Conservation (phyloP, 2,888 invertebrate species). For the Pediacus dermestoides region DNA sequence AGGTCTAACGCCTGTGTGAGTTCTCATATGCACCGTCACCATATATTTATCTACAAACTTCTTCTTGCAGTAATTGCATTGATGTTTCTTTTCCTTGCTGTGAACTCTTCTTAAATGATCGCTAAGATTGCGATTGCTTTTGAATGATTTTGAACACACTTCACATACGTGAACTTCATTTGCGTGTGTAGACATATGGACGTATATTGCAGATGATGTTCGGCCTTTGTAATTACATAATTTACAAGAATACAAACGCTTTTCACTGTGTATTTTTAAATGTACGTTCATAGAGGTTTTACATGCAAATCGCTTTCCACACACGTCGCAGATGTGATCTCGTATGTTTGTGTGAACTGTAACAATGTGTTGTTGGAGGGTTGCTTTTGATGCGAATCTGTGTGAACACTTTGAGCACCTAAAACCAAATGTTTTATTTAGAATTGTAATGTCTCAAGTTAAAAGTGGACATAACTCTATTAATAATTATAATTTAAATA, state of each 20-base stretch:
- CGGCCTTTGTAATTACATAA: conserved; percentile 37
- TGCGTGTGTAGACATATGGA: conserved; percentile 40
- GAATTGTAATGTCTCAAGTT: too few relatives aligned
- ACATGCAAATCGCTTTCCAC: conserved; percentile 38
- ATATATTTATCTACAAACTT: conserved; percentile 39
- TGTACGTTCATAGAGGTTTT: conserved; percentile 36
- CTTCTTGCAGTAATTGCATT: conserved; percentile 37
- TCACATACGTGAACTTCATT: conserved; percentile 37
- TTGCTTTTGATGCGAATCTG: conserved; percentile 34
- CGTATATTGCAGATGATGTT: conserved; percentile 40
- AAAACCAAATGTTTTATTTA: too few relatives aligned
- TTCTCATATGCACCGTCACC: conserved; percentile 36
- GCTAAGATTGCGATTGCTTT: conserved; percentile 37
- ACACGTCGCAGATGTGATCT: conserved; percentile 38
- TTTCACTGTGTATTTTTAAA: conserved; percentile 36
- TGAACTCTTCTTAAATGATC: conserved; percentile 39
- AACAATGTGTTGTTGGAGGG: conserved; percentile 34
- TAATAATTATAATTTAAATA: too few relatives aligned
- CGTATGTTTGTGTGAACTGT: conserved; percentile 38
- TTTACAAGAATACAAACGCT: conserved; percentile 35
- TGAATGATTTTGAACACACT: conserved; percentile 39
- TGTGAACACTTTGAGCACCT: conserved; percentile 35
- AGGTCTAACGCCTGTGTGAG: conserved; percentile 39
- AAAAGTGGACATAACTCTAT: too few relatives aligned
- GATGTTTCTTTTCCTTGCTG: conserved; percentile 35